These are phyloP conservation scores for Rachycentron canadum DNA, from an alignment of 2,797 vertebrate species.

Conservation along the genomic window DNA sequence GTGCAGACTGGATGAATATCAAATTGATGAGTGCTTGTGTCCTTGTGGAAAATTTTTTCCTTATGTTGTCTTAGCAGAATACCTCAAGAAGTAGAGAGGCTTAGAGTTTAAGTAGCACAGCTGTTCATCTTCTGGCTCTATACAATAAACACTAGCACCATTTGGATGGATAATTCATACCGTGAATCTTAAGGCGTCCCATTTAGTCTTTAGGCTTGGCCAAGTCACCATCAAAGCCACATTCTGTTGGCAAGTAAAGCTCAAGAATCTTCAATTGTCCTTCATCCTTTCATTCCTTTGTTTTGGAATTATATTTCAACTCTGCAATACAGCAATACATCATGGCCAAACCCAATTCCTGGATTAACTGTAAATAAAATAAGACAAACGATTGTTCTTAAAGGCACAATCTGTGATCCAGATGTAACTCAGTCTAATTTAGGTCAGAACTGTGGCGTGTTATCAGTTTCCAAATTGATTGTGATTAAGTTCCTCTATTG, in stretches of 20 bases:
- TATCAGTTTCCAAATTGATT: neutral
- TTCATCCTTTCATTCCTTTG: constrained; percentile 22
- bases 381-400: neutral
- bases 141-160: constrained; percentile 8
- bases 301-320: constrained; percentile 14
- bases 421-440: constrained; percentile 26
- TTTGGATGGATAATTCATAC: constrained; percentile 29
- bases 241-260: constrained; percentile 22
- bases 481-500: neutral
- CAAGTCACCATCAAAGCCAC: constrained; percentile 13
- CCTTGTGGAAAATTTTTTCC: constrained; percentile 11
- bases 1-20: constrained; percentile 17
- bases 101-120: constrained; percentile 18
- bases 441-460: constrained; percentile 4
- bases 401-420: constrained; percentile 35
- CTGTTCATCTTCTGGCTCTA: constrained; percentile 34
- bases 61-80: constrained; percentile 1
- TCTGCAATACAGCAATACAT: constrained; percentile 2
- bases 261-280: constrained; percentile 7
- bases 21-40: constrained; percentile 2
- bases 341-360: neutral
- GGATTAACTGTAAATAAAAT: constrained; percentile 13
- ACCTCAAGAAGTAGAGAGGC: neutral
- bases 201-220: constrained; percentile 24
- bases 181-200: constrained; percentile 37